phyloP scores from a whole-genome alignment of 1,140 invertebrate genomes.

The Antheraea mylitta region DNA sequence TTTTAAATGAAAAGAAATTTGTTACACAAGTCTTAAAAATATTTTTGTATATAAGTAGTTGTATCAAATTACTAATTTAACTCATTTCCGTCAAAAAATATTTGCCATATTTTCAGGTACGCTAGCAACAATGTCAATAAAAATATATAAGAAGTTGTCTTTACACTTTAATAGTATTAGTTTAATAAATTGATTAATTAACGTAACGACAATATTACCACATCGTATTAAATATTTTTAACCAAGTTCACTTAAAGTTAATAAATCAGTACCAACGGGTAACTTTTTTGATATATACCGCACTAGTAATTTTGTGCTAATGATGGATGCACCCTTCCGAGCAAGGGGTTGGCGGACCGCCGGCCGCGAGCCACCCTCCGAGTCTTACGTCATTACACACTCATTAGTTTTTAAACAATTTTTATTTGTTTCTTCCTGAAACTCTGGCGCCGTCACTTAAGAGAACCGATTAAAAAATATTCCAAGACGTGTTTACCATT shows the following conservation, averaged over 20 bases:
- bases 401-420: constrained; percentile 61
- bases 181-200: not conserved
- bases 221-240: not conserved
- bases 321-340: constrained; percentile 44
- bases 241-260: not conserved
- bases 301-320: constrained; percentile 27
- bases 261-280: not conserved
- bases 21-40: too few species aligned
- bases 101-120: too few species aligned
- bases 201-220: not conserved
- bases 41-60: too few species aligned
- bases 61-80: too few species aligned
- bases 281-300: constrained; percentile 34
- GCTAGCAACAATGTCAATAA: too few species aligned
- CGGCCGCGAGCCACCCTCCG: constrained; percentile 59
- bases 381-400: constrained; percentile 61
- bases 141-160: too few species aligned
- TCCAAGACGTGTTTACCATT: not conserved
- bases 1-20: too few species aligned
- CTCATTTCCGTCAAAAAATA: too few species aligned
- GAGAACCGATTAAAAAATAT: not conserved
- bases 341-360: constrained; percentile 54
- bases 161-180: too few species aligned
- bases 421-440: constrained; percentile 56
- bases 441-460: constrained; percentile 35